phyloP scores from a whole-genome alignment of 2,113 vertebrate species.

The Corythornis vintsioides region DNA sequence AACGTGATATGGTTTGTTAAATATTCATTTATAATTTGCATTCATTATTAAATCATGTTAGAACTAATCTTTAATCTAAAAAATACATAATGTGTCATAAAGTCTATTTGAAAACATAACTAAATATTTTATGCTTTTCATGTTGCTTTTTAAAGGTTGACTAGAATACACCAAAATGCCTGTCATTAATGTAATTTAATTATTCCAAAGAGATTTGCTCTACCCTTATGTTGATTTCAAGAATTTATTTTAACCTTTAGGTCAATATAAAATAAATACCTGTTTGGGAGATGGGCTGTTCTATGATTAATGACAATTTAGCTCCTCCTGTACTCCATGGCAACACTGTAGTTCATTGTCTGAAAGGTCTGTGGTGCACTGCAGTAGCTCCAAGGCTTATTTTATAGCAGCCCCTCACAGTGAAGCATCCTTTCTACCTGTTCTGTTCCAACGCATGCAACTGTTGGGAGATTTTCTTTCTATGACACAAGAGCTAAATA shows the following conservation, averaged over 20 bases:
- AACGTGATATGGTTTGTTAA: conserved; percentile 70
- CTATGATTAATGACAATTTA: conserved; percentile 14
- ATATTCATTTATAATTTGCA: conserved; percentile 75
- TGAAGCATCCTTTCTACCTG: not conserved
- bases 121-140: conserved; percentile 64
- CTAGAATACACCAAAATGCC: conserved; percentile 25
- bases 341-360: not conserved
- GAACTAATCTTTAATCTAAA: conserved; percentile 63
- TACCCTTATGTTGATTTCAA: conserved; percentile 30
- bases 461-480: not conserved
- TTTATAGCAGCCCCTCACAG: not conserved
- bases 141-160: conserved; percentile 55
- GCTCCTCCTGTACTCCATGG: not conserved
- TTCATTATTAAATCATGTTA: conserved; percentile 72
- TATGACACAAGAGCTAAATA: not conserved
- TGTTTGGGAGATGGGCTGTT: conserved; percentile 43
- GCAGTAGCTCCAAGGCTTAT: not conserved
- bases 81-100: conserved; percentile 44
- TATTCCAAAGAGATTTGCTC: conserved; percentile 60
- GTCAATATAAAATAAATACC: conserved; percentile 65
- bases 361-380: not conserved
- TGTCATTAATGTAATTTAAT: conserved; percentile 66
- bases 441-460: not conserved
- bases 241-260: conserved; percentile 66
- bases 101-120: conserved; percentile 45